A percentile compares a stretch with the other conserved stretches of the same genome.
Evolutionary conservation across 2,113 vertebrate species (phyloP).

Genomic region (Malurus elegans): DNA sequence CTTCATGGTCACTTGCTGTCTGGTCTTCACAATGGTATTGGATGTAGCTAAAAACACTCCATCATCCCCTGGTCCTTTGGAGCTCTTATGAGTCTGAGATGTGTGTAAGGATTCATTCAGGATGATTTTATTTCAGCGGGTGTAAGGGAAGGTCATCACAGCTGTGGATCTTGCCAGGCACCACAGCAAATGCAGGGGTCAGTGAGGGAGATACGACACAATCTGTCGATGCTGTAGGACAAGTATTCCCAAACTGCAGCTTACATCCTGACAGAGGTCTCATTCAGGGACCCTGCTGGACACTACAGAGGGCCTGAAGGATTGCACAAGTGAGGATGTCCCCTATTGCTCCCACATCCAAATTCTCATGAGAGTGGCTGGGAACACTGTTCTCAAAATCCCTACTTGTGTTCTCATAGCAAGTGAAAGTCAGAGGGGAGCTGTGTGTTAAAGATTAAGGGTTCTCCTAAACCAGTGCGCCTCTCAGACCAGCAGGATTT

Average conservation of each 20-base stretch:
- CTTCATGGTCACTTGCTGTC: background rate
- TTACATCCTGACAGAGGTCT: background rate
- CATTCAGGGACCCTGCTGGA: background rate
- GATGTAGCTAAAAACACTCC: background rate
- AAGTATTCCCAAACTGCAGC: background rate
- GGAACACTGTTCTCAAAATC: background rate
- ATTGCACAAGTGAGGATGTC: background rate
- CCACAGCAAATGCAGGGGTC: background rate
- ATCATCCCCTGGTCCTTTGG: background rate
- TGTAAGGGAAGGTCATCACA: background rate
- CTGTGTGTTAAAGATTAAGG: background rate
- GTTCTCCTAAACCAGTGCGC: background rate
- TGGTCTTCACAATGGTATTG: fast-evolving
- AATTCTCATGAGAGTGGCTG: background rate
- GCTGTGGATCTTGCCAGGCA: background rate
- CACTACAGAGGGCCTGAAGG: background rate
- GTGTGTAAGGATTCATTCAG: background rate
- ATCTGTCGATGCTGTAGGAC: background rate
- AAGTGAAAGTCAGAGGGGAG: background rate
- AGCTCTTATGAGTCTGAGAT: background rate
- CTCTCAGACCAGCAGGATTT: background rate
- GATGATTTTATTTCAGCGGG: background rate
- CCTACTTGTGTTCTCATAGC: background rate
- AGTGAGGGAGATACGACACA: background rate
- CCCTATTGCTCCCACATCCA: background rate